These are phyloP conservation scores for Alloplasta piceator DNA, from an alignment of 2,888 invertebrate genomes.

Conservation along the genomic window DNA sequence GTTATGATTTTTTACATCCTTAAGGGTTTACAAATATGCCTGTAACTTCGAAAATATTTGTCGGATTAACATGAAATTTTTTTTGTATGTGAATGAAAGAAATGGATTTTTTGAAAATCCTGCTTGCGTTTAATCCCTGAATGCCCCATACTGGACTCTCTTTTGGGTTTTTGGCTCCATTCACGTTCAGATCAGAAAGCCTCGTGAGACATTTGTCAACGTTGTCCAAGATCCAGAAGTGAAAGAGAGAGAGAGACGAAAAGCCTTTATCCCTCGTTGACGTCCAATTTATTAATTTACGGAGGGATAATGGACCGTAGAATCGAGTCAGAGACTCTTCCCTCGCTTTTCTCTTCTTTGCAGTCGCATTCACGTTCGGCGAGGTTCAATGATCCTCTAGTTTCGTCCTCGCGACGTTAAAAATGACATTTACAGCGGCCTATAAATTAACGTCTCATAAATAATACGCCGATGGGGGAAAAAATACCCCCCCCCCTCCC, in stretches of 20 bases:
- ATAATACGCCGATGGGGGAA: neutral
- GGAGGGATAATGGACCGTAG: slow-evolving; percentile 73
- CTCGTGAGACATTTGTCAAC: slow-evolving; percentile 55
- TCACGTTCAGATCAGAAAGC: slow-evolving; percentile 20
- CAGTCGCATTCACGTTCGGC: slow-evolving; percentile 51
- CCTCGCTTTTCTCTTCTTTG: neutral
- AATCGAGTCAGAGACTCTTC: slow-evolving; percentile 45
- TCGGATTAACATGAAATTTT: too few relatives aligned
- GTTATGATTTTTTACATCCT: too few relatives aligned
- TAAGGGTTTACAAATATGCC: too few relatives aligned
- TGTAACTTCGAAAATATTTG: too few relatives aligned
- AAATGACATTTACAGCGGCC: too few relatives aligned
- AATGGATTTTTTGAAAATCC: neutral
- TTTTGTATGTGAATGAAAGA: too few relatives aligned
- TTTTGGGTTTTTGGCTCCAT: slow-evolving; percentile 19
- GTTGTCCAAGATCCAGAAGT: slow-evolving; percentile 54
- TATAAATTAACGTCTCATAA: neutral
- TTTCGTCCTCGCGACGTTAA: slow-evolving; percentile 58
- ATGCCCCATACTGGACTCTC: neutral
- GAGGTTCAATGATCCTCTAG: slow-evolving; percentile 70
- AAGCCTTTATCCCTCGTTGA: slow-evolving; percentile 72
- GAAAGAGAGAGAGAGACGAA: neutral
- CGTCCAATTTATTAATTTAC: slow-evolving; percentile 80
- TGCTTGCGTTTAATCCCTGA: neutral
- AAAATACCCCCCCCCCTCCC: too few relatives aligned